Conservation (phyloP, 1,140 invertebrate species). For the Lordiphosa mommai region DNA sequence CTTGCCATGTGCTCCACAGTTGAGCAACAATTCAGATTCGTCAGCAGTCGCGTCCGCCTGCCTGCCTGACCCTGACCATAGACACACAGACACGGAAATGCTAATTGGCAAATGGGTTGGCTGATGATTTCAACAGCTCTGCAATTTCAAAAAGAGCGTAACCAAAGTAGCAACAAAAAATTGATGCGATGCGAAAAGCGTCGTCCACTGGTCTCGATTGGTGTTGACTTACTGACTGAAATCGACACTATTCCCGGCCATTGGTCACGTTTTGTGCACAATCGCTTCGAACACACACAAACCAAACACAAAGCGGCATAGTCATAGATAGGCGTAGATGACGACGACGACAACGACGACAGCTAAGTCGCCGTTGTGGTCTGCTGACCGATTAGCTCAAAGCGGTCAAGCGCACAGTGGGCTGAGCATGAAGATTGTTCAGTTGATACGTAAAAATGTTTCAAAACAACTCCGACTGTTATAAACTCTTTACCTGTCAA, state of each 20-base stretch:
- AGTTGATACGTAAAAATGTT: neutral
- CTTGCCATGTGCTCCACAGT: slow-evolving; percentile 49
- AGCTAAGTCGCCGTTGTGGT: neutral
- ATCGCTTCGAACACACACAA: slow-evolving; percentile 28
- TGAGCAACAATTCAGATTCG: neutral
- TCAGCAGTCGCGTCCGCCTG: slow-evolving; percentile 2
- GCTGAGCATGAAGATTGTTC: neutral
- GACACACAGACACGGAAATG: slow-evolving; percentile 54
- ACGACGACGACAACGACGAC: slow-evolving; percentile 2
- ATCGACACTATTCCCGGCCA: slow-evolving; percentile 5
- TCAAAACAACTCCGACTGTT: no score
- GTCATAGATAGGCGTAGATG: slow-evolving; percentile 11
- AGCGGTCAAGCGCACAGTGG: slow-evolving; percentile 2
- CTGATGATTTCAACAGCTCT: slow-evolving; percentile 19
- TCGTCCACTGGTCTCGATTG: slow-evolving; percentile 20
- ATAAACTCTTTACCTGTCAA: no score
- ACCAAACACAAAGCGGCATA: slow-evolving; percentile 8
- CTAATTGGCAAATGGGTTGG: slow-evolving; percentile 24
- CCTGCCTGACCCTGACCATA: slow-evolving; percentile 64
- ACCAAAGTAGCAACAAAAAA: slow-evolving; percentile 15
- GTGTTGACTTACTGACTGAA: slow-evolving; percentile 2
- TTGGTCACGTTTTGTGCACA: slow-evolving; percentile 60
- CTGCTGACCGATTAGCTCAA: slow-evolving; percentile 20
- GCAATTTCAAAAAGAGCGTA: slow-evolving; percentile 14
- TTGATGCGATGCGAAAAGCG: slow-evolving; percentile 42